A percentile compares a stretch with the other conserved stretches of the same genome.
Conservation (phyloP, 2,797 vertebrate genomes). For the Streptopelia turtur region DNA sequence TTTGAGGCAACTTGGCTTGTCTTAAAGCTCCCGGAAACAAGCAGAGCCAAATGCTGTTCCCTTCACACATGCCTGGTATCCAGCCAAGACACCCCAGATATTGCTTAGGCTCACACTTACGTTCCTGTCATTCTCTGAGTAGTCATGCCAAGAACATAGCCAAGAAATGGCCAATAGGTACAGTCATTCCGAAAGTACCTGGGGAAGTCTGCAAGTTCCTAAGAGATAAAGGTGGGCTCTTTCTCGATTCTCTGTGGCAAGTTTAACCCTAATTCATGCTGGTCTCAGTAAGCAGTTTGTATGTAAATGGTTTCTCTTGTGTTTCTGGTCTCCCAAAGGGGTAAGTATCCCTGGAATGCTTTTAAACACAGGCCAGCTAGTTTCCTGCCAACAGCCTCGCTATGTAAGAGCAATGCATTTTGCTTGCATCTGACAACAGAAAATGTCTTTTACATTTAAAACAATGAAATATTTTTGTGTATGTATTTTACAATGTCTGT, state of each 20-base stretch:
- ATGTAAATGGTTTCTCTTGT: background rate
- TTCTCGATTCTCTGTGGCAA: background rate
- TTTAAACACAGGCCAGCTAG: constrained; percentile 40
- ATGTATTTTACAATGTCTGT: constrained; percentile 25
- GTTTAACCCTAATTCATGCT: background rate
- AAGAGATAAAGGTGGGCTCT: background rate
- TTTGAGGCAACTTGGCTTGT: background rate
- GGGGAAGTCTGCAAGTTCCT: background rate
- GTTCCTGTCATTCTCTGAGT: background rate
- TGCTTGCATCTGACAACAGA: constrained; percentile 23
- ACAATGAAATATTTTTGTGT: constrained; percentile 23
- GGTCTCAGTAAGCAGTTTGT: background rate
- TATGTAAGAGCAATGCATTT: background rate
- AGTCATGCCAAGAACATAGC: background rate
- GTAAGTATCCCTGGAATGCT: constrained; percentile 59
- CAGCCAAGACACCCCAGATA: background rate
- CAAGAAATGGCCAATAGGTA: background rate
- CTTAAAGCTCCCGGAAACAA: background rate
- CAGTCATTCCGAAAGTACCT: background rate
- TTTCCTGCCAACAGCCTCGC: constrained; percentile 23
- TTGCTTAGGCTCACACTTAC: background rate
- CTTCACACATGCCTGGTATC: background rate
- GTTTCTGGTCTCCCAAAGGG: constrained; percentile 19
- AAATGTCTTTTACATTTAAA: constrained; percentile 32
- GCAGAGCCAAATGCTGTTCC: background rate